These are phyloP conservation scores for Hystrix cristata DNA, from an alignment of 2,113 vertebrate genomes.

Conservation along the genomic window DNA sequence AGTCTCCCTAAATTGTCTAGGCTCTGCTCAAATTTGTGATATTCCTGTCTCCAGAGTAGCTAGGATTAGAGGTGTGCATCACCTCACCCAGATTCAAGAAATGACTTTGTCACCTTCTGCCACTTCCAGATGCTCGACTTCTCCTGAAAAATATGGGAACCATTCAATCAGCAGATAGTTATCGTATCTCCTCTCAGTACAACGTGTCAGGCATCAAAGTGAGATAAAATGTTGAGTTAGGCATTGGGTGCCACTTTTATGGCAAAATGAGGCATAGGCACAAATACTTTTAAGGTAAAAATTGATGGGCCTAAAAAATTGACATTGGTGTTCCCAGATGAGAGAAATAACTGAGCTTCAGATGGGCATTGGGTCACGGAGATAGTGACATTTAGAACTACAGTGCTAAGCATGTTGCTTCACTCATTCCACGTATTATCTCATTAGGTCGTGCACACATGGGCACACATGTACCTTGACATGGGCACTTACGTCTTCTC, in stretches of 20 bases:
- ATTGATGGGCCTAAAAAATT: background rate
- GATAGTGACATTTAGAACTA: no score
- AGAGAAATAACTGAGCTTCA: background rate
- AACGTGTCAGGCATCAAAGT: background rate
- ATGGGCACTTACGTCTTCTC: background rate
- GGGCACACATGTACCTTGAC: rapidly evolving
- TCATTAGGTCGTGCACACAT: background rate
- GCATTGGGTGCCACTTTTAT: background rate
- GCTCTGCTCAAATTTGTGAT: background rate
- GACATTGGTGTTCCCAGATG: background rate
- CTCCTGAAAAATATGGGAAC: background rate
- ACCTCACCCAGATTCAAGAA: background rate
- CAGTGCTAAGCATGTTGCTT: rapidly evolving
- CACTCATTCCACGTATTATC: rapidly evolving
- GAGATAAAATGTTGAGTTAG: background rate
- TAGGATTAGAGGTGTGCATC: background rate
- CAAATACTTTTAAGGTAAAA: background rate
- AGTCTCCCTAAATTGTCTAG: background rate
- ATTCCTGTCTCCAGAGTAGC: background rate
- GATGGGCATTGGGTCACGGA: background rate
- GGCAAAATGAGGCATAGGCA: background rate
- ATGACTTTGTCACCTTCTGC: background rate
- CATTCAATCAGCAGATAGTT: background rate
- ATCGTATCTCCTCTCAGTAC: background rate
- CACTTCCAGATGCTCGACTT: background rate